Conservation (phyloP, 2,888 invertebrate genomes). For the Drosophila paramelanica region DNA sequence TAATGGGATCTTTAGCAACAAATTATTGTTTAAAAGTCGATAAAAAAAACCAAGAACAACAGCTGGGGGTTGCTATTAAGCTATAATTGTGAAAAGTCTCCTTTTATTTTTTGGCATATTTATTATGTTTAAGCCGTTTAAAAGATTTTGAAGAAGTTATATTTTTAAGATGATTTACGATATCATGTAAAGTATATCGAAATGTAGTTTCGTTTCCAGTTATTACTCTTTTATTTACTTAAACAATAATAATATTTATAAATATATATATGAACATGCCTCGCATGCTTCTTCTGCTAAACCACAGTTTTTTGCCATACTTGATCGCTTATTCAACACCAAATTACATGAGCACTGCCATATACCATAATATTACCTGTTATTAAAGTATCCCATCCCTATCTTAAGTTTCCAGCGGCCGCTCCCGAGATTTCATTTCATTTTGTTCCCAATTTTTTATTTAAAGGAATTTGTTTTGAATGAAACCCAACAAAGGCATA, state of each 20-base stretch:
- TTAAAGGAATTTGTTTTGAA: conserved; percentile 46
- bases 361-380: conserved; percentile 33
- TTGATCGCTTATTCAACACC: background rate
- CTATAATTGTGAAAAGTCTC: conserved; percentile 6
- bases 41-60: conserved; percentile 5
- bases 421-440: conserved; percentile 38
- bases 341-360: conserved; percentile 29
- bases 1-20: conserved; percentile 25
- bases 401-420: conserved; percentile 39
- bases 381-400: conserved; percentile 1
- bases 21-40: conserved; percentile 26
- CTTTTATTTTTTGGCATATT: background rate
- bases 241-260: background rate
- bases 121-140: conserved; percentile 33
- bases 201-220: too few species aligned
- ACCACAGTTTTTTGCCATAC: conserved; percentile 1
- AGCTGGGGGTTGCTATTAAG: conserved; percentile 21
- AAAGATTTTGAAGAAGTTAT: conserved; percentile 10
- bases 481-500: conserved; percentile 60
- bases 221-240: too few species aligned
- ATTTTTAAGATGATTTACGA: background rate
- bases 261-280: background rate
- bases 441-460: conserved; percentile 14
- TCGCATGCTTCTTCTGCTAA: background rate
- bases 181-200: too few species aligned